These are phyloP conservation scores for Halotydeus destructor DNA, from an alignment of 1,140 invertebrate species.

Conservation along the genomic window DNA sequence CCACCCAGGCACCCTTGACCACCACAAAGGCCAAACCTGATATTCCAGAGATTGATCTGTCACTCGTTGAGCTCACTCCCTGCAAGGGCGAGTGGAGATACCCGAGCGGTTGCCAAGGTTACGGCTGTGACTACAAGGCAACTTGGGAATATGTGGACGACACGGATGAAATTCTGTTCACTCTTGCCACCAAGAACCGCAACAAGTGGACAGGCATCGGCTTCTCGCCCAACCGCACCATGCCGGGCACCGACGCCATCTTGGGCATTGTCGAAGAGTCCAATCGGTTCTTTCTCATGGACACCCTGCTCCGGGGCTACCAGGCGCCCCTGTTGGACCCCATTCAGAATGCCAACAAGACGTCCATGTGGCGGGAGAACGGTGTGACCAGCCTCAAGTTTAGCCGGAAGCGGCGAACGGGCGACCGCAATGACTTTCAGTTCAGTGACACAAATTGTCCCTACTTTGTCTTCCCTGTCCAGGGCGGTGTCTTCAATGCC, in stretches of 20 bases:
- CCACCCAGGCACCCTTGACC: no score
- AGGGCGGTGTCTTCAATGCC: constrained; percentile 56
- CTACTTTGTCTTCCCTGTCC: constrained; percentile 67
- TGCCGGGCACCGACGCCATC: constrained; percentile 63
- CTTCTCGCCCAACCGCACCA: constrained; percentile 62
- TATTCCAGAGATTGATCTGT: no score
- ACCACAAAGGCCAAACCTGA: no score
- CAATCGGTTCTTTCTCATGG: constrained; percentile 56
- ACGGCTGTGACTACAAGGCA: constrained; percentile 58
- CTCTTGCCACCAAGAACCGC: constrained; percentile 53
- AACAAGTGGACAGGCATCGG: constrained; percentile 83
- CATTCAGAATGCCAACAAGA: constrained; percentile 47
- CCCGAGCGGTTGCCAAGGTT: constrained; percentile 42
- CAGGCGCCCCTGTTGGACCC: constrained; percentile 41
- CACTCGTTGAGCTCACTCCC: no score
- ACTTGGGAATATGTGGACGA: constrained; percentile 57
- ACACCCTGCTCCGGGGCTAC: constrained; percentile 48
- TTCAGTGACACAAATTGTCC: constrained; percentile 60
- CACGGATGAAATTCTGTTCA: constrained; percentile 59
- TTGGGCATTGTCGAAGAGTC: constrained; percentile 60
- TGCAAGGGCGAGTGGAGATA: constrained; percentile 37
- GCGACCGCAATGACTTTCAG: constrained; percentile 46
- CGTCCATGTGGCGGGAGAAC: constrained; percentile 42
- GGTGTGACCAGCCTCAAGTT: constrained; percentile 59
- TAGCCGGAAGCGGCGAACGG: constrained; percentile 48